Evolutionary conservation across 1,140 invertebrate genomes (phyloP), one percentile per base, ranked within the genome.

Genomic region (Pseudomyrmex dendroicus): DNA sequence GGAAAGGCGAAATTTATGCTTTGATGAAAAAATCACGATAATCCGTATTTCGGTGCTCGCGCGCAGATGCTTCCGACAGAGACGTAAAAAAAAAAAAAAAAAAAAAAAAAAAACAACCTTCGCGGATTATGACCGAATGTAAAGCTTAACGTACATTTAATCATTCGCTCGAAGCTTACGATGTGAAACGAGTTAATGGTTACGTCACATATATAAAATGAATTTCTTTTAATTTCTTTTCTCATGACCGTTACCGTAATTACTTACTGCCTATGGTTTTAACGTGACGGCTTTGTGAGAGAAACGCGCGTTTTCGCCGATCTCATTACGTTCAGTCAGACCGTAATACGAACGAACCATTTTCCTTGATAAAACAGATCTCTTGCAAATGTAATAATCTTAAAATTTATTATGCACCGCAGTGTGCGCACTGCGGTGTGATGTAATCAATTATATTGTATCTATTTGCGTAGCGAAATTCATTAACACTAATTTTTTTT

Each of bases 141-240:
- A 59, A 59, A 80, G 46, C 54, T 35, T 46, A 78, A 78, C 64
- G 57, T 50, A 57, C 44, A 80, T 80, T 72, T 70, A 72, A 80
- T 70, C 66, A 80, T 70, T 72, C 66, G 46, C 17, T 35, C 20
- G 44, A 25, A 78, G 17, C 46, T 54, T 17, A 13, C 13, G 35
- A 70, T 15, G 15, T 70, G 15, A 70, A 78, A 59, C 10, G 76
- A 57, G 64, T 17, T 62, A 62, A 35, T 59, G 56, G 54, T 57
- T 35, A 59, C 35, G 20, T 68, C 66, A 17, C 20, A 44, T 61
- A 70, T 59, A 61, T 35, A 35, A 35, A 35, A 70, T 78, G 2
- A 78, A 80, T 80, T 80, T 70, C 66, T 70, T 72, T 59, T 61
- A 68, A 59, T 80, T 70, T 70, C 54, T 48, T 59, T 68, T 17